Percentiles rank a stretch among this genome's conserved stretches.
Evolutionary conservation across 2,797 vertebrate species (phyloP).

Genomic region (Cossypha caffra): DNA sequence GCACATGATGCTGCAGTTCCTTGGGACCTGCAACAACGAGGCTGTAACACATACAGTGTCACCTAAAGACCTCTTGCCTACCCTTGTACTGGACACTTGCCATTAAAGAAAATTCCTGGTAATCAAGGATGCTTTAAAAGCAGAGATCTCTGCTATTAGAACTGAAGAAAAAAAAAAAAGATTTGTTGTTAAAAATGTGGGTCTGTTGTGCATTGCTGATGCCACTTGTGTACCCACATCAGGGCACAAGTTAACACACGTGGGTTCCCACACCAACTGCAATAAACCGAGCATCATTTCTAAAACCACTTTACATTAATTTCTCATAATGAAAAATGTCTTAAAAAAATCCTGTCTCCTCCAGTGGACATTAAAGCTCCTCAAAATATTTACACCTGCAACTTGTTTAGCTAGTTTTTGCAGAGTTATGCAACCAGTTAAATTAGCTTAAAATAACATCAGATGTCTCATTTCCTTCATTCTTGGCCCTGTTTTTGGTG

Average conservation of each 20-base stretch:
- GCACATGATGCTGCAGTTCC: rapidly evolving
- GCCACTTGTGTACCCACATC: neutral
- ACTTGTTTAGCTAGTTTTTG: neutral
- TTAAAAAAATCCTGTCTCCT: neutral
- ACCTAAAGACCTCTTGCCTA: neutral
- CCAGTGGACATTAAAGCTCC: neutral
- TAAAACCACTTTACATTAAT: neutral
- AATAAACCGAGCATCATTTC: neutral
- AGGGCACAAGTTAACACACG: neutral
- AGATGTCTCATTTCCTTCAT: neutral
- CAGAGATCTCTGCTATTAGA: neutral
- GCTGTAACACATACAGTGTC: rapidly evolving
- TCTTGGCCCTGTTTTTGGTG: neutral
- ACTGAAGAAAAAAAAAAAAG: neutral
- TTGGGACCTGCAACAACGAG: neutral
- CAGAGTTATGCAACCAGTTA: neutral
- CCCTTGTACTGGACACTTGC: rapidly evolving
- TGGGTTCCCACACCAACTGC: rapidly evolving
- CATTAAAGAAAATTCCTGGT: neutral
- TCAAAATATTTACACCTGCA: neutral
- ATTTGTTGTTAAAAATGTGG: neutral
- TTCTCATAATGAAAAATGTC: neutral
- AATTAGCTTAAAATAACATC: neutral
- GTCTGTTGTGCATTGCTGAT: neutral
- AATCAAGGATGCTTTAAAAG: neutral